These are phyloP conservation scores for Agrotis ipsilon DNA, from an alignment of 2,888 invertebrate genomes.

Conservation along the genomic window DNA sequence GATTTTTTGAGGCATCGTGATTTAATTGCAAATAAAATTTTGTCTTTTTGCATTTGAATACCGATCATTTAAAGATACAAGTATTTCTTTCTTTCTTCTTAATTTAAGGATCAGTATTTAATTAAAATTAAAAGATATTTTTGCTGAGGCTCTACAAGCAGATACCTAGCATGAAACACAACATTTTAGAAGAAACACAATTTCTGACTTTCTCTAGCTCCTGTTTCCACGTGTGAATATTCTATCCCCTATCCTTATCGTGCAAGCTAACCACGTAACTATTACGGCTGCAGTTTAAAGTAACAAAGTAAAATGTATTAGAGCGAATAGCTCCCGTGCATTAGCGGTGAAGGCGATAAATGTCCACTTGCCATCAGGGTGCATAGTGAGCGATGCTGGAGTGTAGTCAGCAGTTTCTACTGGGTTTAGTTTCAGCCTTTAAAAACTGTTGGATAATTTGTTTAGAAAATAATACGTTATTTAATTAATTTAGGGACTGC, in stretches of 20 bases:
- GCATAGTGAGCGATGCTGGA: slow-evolving; percentile 37
- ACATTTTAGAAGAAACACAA: background rate
- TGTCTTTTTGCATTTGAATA: no score
- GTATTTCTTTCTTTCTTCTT: no score
- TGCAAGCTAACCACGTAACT: slow-evolving; percentile 63
- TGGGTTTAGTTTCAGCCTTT: background rate
- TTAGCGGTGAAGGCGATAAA: slow-evolving; percentile 80
- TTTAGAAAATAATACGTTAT: background rate
- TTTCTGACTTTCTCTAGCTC: background rate
- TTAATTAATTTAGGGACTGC: no score
- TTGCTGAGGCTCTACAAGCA: no score
- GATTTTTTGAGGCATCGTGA: no score
- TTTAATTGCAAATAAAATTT: no score
- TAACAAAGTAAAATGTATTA: slow-evolving; percentile 80
- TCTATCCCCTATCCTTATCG: slow-evolving; percentile 13
- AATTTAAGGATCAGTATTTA: no score
- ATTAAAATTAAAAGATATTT: no score
- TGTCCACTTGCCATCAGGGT: slow-evolving; percentile 67
- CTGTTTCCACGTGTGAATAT: slow-evolving; percentile 5
- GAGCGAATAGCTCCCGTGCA: slow-evolving; percentile 77
- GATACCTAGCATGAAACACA: no score
- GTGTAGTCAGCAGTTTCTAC: slow-evolving; percentile 23
- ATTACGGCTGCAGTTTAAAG: slow-evolving; percentile 73
- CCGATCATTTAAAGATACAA: no score
- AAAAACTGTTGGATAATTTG: background rate